A percentile compares a stretch with the other conserved stretches of the same genome.
These are phyloP conservation scores for Eupeodes luniger DNA, from an alignment of 2,888 invertebrate genomes.

Conservation along the genomic window DNA sequence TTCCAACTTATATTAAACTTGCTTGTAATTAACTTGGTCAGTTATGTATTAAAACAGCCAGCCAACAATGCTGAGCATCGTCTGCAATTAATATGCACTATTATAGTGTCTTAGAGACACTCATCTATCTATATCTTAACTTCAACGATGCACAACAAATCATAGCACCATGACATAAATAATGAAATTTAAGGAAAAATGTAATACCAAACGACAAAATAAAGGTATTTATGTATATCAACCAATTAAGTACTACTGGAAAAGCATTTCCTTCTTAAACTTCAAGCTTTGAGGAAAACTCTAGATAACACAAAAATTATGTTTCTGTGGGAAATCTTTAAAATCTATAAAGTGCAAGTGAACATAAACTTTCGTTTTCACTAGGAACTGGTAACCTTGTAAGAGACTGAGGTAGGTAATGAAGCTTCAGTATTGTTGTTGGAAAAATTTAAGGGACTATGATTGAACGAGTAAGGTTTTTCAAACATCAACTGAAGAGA, in stretches of 20 bases:
- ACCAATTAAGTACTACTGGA: no score
- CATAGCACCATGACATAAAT: conserved; percentile 18
- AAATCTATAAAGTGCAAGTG: background rate
- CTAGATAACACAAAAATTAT: background rate
- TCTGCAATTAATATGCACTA: conserved; percentile 1
- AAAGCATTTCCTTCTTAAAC: conserved; percentile 5
- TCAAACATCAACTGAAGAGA: no score
- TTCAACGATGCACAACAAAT: conserved; percentile 28
- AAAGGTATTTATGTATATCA: background rate
- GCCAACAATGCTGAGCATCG: no score
- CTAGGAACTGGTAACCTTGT: conserved; percentile 11
- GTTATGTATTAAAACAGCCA: conserved; percentile 16
- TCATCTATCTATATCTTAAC: conserved; percentile 1
- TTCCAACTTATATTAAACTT: background rate
- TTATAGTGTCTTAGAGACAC: conserved; percentile 26
- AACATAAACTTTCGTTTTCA: conserved; percentile 21
- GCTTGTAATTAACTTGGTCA: conserved; percentile 31
- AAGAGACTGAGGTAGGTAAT: background rate
- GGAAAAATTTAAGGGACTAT: background rate
- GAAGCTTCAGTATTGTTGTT: background rate
- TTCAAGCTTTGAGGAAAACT: conserved; percentile 4
- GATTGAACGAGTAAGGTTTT: background rate
- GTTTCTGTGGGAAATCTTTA: background rate
- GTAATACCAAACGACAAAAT: background rate
- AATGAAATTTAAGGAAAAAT: background rate